phyloP scores from a whole-genome alignment of 2,888 invertebrate genomes.

The Hydraecia micacea region DNA sequence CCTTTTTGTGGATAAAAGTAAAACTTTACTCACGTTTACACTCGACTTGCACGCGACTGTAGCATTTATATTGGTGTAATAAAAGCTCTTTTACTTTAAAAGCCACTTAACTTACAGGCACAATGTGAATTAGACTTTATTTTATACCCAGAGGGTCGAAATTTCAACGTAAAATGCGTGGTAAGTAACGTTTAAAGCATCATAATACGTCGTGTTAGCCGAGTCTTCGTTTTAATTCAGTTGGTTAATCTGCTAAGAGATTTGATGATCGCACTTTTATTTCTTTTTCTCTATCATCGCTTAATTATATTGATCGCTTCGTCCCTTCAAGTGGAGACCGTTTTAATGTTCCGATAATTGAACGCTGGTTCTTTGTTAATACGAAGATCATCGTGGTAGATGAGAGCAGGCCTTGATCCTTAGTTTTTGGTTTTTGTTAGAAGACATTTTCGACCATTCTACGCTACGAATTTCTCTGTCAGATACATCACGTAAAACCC shows the following conservation, averaged over 20 bases:
- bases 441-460: background rate
- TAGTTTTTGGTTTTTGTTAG: background rate
- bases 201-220: constrained; percentile 52
- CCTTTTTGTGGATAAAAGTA: constrained; percentile 66
- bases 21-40: constrained; percentile 64
- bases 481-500: background rate
- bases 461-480: background rate
- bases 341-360: constrained; percentile 16
- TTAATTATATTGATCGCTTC: constrained; percentile 31
- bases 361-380: background rate
- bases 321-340: background rate
- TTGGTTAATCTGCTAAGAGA: constrained; percentile 61
- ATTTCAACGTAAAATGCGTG: constrained; percentile 10
- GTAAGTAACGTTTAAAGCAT: constrained; percentile 47
- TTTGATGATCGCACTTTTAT: constrained; percentile 56
- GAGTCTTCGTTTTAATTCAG: constrained; percentile 59
- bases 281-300: constrained; percentile 34
- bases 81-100: constrained; percentile 67
- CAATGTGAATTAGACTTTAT: constrained; percentile 40
- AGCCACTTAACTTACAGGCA: constrained; percentile 48
- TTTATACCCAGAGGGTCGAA: constrained; percentile 7
- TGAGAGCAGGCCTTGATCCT: background rate
- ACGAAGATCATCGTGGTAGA: background rate
- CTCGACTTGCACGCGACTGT: constrained; percentile 61
- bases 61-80: constrained; percentile 61